Base-by-base conservation (phyloP, 2,888 invertebrate genomes). In the Mythimna albipuncta region DNA sequence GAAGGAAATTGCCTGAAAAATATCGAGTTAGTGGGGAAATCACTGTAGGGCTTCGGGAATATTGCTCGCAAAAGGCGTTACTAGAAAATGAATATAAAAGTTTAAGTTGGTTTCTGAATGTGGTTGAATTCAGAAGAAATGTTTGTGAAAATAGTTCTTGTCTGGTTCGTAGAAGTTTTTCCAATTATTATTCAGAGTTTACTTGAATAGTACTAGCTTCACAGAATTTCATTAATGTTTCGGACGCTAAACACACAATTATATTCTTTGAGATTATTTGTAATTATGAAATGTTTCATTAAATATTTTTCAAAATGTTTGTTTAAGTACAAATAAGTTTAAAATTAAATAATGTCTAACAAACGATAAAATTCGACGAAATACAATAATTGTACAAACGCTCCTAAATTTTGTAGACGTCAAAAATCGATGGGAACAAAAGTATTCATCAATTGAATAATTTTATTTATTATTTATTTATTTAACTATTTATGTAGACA, bases 1-100 rank as follows among this genome's bases (percentile, higher is more conserved):
- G 67, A 64, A 69, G 76, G 73, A 84, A 84, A 85, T 84, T 78
- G 71, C 72, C 26, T 69, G 69, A 64, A 67, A 79, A 83, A 81
- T 78, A 78, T 72, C 35, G 61, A 75, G 68, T 78, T 76, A 74
- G 70, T 69, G 62, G 35, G 64, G 57, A 79, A 82, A 82, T 77
- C 57, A 69, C 57, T 75, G 47, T 58, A 64, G 69, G 68, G 65
- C 72, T 57, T 68, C 7, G 66, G 54, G 44, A 72, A 84, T 68
- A 70, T 74, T 73, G 58, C 57, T 67, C 4, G 44, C 26, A 41
- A 68, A 77, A 65, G 59, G n/a, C 57, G 7, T 78, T 67, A 35
- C 72, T 64, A 61, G 52, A 16, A 57, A 69, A 69, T 44, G 50
- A 44, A 72, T 61, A 64, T 44, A 57, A 64, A 66, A 57, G 4